These are phyloP conservation scores for Ormia ochracea DNA, from an alignment of 2,888 invertebrate genomes.

Conservation along the genomic window DNA sequence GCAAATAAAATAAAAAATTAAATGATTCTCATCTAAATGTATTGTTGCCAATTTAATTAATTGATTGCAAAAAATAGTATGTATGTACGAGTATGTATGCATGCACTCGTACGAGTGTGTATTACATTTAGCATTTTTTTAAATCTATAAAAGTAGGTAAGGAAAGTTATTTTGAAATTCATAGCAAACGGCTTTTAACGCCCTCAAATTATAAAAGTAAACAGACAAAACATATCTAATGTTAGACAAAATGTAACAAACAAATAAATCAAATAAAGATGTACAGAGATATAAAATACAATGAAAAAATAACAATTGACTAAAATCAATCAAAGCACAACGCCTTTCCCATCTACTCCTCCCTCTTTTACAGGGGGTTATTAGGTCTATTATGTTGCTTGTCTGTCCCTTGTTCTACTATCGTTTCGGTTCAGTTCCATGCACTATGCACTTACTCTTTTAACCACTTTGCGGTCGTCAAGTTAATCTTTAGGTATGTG, in stretches of 20 bases:
- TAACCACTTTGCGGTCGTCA: conserved; percentile 62
- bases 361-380: conserved; percentile 17
- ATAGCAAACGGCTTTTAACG: conserved; percentile 24
- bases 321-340: conserved; percentile 60
- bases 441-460: conserved; percentile 33
- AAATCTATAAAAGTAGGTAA: neutral
- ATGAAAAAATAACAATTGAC: conserved; percentile 48
- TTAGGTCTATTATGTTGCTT: conserved; percentile 51
- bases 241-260: conserved; percentile 38
- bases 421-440: conserved; percentile 19
- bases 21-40: no score
- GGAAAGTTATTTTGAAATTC: conserved; percentile 11
- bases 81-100: no score
- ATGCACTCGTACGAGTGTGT: no score
- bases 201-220: conserved; percentile 45
- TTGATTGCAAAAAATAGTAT: neutral
- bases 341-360: conserved; percentile 33
- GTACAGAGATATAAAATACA: conserved; percentile 4
- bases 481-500: conserved; percentile 50
- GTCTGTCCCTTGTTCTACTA: neutral
- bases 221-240: conserved; percentile 40
- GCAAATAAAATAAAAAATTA: no score
- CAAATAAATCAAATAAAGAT: conserved; percentile 9
- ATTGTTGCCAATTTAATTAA: neutral
- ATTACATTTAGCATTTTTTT: conserved; percentile 9